Conservation (phyloP, 1,140 invertebrate species). For the Brachionus sp. region DNA sequence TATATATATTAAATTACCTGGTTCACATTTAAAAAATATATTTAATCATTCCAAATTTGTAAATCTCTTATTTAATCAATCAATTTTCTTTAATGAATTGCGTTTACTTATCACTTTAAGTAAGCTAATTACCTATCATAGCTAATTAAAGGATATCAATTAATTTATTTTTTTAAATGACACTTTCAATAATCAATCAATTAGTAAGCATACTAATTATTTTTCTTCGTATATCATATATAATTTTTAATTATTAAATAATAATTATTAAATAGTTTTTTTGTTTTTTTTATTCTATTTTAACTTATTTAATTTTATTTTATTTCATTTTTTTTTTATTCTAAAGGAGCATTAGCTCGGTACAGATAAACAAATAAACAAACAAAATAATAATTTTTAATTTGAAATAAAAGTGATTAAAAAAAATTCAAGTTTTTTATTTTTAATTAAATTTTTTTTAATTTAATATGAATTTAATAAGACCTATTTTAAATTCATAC, state of each 20-base stretch:
- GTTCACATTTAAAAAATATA: not conserved
- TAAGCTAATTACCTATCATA: not conserved
- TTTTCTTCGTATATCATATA: no score
- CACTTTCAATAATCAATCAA: no score
- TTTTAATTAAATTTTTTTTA: no score
- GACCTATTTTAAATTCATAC: no score
- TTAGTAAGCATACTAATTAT: no score
- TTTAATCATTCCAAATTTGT: no score
- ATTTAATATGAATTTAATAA: no score
- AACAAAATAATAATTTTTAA: not conserved
- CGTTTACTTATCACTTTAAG: not conserved
- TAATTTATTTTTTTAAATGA: not conserved
- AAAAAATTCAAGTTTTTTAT: no score
- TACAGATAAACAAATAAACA: not conserved
- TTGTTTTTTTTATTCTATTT: not conserved
- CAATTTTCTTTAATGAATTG: not conserved
- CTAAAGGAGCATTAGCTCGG: not conserved
- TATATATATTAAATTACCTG: not conserved
- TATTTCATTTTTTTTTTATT: not conserved
- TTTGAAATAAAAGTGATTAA: no score
- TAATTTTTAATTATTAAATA: no score
- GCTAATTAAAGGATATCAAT: not conserved
- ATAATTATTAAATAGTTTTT: no score
- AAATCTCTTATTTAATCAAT: conserved; percentile 20
- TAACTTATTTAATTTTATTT: not conserved